phyloP scores from a whole-genome alignment of 2,113 vertebrate species.

The Mesembrinibis cayennensis region DNA sequence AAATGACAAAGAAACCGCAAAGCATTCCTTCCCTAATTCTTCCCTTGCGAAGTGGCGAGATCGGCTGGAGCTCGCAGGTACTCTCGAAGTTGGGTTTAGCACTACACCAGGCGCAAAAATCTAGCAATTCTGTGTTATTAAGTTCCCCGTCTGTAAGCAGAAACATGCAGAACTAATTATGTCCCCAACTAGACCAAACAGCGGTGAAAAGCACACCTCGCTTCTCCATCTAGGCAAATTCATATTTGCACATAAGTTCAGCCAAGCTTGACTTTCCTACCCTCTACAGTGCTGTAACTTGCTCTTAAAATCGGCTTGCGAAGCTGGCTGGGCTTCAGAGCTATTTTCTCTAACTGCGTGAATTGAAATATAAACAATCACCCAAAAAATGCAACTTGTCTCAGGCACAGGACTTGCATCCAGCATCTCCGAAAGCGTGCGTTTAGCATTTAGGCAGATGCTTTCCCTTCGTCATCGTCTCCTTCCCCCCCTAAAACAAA shows the following conservation, averaged over 20 bases:
- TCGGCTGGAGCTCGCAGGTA: slow-evolving; percentile 69
- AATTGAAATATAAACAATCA: slow-evolving; percentile 15
- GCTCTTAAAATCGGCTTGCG: neutral
- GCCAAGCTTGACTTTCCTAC: slow-evolving; percentile 44
- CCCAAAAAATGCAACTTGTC: slow-evolving; percentile 45
- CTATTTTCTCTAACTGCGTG: slow-evolving; percentile 7
- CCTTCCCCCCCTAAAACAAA: slow-evolving; percentile 38
- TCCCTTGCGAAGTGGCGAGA: slow-evolving; percentile 48
- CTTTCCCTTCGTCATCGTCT: neutral
- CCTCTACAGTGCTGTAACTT: neutral
- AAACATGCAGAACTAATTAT: slow-evolving; percentile 47
- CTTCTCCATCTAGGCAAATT: neutral
- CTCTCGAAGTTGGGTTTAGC: slow-evolving; percentile 59
- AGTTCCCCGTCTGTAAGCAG: neutral
- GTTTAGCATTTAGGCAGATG: slow-evolving; percentile 19
- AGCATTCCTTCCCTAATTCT: slow-evolving; percentile 74
- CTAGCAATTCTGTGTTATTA: neutral
- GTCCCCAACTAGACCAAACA: slow-evolving; percentile 27
- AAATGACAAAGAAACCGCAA: slow-evolving; percentile 79
- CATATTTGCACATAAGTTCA: neutral
- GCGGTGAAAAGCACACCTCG: slow-evolving; percentile 18
- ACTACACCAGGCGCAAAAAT: neutral
- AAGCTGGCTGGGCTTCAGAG: slow-evolving; percentile 33
- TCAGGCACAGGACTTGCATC: neutral
- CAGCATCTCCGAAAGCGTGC: neutral